Conservation (phyloP, 2,888 invertebrate genomes). For the Conistra vaccinii region DNA sequence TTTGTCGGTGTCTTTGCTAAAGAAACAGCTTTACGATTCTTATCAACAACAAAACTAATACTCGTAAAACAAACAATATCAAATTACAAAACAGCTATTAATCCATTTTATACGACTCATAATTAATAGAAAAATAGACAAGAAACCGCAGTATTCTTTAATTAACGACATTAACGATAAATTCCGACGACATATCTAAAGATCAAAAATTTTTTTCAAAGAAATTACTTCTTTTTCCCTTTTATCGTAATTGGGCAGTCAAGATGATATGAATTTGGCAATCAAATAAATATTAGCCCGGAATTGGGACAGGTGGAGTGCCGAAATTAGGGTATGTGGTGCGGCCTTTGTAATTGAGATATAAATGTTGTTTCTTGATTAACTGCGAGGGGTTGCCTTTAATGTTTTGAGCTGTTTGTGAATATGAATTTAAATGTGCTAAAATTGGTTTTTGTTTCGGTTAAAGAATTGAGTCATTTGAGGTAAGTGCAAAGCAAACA, state of each 20-base stretch:
- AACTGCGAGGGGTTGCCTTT: constrained; percentile 46
- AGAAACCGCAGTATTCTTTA: constrained; percentile 60
- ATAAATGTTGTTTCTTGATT: constrained; percentile 64
- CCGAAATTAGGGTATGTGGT: constrained; percentile 76
- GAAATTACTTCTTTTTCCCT: constrained; percentile 29
- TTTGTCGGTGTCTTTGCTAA: constrained; percentile 20
- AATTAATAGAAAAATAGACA: constrained; percentile 58
- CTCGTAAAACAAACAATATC: constrained; percentile 54
- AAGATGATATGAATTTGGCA: constrained; percentile 81
- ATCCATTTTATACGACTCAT: constrained; percentile 55
- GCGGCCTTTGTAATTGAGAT: constrained; percentile 70
- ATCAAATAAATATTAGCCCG: constrained; percentile 88
- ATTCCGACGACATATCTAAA: constrained; percentile 68
- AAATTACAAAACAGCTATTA: constrained; percentile 45
- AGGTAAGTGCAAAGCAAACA: background rate
- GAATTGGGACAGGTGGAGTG: constrained; percentile 82
- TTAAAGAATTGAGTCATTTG: constrained; percentile 30
- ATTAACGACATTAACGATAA: constrained; percentile 71
- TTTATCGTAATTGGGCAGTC: constrained; percentile 68
- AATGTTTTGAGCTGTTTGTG: constrained; percentile 31
- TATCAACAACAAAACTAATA: constrained; percentile 47
- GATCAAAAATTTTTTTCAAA: constrained; percentile 60
- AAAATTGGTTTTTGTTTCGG: background rate
- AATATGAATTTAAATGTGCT: constrained; percentile 39
- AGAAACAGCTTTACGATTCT: constrained; percentile 17